phyloP scores from a whole-genome alignment of 2,888 invertebrate genomes.

The Selenia dentaria region DNA sequence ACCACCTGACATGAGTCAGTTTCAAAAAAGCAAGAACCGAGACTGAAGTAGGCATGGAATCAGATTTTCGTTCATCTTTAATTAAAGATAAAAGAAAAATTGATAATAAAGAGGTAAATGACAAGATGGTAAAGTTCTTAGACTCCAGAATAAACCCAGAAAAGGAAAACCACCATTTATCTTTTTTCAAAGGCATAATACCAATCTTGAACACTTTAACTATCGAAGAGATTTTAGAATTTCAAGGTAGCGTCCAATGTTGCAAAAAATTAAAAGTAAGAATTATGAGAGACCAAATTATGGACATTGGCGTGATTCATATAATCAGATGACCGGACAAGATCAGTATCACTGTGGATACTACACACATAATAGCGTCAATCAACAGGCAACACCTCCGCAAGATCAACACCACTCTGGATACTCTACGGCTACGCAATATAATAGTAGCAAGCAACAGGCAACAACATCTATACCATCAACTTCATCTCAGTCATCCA shows the following conservation, averaged over 20 bases:
- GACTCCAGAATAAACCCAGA: constrained; percentile 30
- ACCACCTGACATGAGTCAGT: constrained; percentile 30
- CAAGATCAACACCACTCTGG: constrained; percentile 41
- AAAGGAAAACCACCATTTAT: constrained; percentile 29
- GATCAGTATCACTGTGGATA: constrained; percentile 38
- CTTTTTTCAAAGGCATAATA: constrained; percentile 31
- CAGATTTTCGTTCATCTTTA: constrained; percentile 35
- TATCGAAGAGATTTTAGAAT: constrained; percentile 28
- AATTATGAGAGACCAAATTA: constrained; percentile 41
- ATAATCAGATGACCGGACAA: constrained; percentile 38
- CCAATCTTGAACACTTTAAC: constrained; percentile 25
- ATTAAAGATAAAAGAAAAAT: constrained; percentile 35
- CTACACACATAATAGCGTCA: constrained; percentile 37
- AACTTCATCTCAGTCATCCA: constrained; percentile 33
- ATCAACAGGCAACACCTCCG: constrained; percentile 40
- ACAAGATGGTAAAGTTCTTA: constrained; percentile 26
- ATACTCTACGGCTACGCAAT: constrained; percentile 38
- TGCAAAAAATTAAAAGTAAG: constrained; percentile 41
- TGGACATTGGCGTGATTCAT: constrained; percentile 41
- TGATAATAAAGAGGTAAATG: constrained; percentile 28
- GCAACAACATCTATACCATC: constrained; percentile 35
- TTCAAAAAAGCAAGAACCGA: constrained; percentile 33
- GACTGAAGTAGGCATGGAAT: constrained; percentile 33
- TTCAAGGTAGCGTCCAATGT: constrained; percentile 36
- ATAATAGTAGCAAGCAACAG: constrained; percentile 29